Base-by-base conservation (phyloP, 2,888 invertebrate species). In the Myathropa florea region DNA sequence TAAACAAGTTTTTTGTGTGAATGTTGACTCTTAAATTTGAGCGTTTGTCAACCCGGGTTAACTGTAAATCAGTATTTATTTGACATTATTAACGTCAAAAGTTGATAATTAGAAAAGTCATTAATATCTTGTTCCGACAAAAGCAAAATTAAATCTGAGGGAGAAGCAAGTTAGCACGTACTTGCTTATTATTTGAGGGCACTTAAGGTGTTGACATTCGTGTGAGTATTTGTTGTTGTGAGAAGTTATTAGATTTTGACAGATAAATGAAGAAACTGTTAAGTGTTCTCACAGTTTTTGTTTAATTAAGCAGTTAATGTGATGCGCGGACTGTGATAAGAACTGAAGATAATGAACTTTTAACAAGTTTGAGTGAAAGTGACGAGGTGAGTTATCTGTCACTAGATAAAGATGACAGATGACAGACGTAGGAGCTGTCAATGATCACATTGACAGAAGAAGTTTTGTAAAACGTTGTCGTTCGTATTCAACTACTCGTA, bases 121-220 rank as follows among this genome's bases (percentile, higher is more conserved):
- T 75, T 75, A 65, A 9, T 23, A 59, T 36, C 9, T 65, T 12
- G 18, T 26, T 59, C 36, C n/a, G 23, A 23, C 21, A 65, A 59
- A n/a, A 59, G n/a, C 4, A 18, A 18, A 18, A 46, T 46, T 46
- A 46, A 46, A 46, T 46, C 18, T 18, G 7, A 46, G 46, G 18
- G 18, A 18, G 7, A 18, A n/a, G 7, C 18, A 18, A 46, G 18
- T 46, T 46, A 46, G 18, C 46, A 46, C 18, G 46, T 46, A 61
- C 53, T 61, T 61, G 72, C 53, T 61, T 61, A 61, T 61, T n/a
- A 72, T n/a, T 72, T 72, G 12, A 53, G 46, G 28, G 30, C n/a
- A 72, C 4, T 21, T 63, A 23, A 3, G 9, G 23, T 61, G 61
- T 63, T 46, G n/a, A 46, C 18, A 46, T 18, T 39, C 14, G 39